These are phyloP conservation scores for Dissostichus mawsoni DNA, from an alignment of 2,113 vertebrate species.

Conservation along the genomic window DNA sequence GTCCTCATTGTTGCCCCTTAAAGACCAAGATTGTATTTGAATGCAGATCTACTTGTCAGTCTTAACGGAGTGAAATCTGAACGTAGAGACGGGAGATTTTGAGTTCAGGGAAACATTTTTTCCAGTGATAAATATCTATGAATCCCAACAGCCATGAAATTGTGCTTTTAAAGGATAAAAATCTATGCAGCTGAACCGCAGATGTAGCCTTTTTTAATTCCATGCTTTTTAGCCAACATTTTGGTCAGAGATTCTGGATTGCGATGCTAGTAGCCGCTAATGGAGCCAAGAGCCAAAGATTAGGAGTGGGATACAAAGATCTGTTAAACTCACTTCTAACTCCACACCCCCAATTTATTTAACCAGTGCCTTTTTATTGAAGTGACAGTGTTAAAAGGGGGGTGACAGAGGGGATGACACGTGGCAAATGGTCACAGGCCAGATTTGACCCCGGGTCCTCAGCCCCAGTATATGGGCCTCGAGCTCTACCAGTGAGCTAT, in stretches of 20 bases:
- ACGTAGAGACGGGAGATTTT: neutral
- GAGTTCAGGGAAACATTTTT: neutral
- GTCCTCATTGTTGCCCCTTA: slow-evolving; percentile 10
- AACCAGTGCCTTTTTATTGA: too few relatives aligned
- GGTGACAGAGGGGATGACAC: too few relatives aligned
- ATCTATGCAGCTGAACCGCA: neutral
- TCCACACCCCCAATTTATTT: too few relatives aligned
- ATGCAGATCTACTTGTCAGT: too few relatives aligned
- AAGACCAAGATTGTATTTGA: slow-evolving; percentile 18
- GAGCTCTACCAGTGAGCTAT: too few relatives aligned
- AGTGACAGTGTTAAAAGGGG: too few relatives aligned
- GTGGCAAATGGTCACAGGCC: too few relatives aligned
- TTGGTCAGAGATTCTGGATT: neutral
- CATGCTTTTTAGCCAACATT: neutral
- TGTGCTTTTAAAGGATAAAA: neutral
- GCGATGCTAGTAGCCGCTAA: neutral
- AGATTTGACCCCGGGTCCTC: neutral
- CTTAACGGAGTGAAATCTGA: neutral
- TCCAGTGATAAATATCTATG: neutral
- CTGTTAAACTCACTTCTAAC: too few relatives aligned
- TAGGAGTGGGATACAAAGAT: neutral
- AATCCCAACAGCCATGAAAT: neutral
- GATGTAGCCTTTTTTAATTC: too few relatives aligned
- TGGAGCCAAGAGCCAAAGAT: neutral
- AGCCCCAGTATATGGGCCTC: too few relatives aligned